A percentile compares a stretch with the other conserved stretches of the same genome.
These are phyloP conservation scores for Creontiades dilutus DNA, from an alignment of 2,888 invertebrate genomes.

Conservation along the genomic window DNA sequence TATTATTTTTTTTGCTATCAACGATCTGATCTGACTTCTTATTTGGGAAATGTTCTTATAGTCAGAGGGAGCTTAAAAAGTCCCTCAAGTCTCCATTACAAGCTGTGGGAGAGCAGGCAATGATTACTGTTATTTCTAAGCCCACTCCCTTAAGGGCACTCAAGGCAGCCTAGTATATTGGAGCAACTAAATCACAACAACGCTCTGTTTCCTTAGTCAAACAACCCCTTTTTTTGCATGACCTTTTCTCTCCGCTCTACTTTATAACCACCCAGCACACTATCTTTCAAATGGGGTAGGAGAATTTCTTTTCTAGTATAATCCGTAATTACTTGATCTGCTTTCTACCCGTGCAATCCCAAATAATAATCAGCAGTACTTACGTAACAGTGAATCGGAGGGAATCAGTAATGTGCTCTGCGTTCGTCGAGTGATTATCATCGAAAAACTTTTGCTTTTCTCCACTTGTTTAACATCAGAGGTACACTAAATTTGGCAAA, in stretches of 20 bases:
- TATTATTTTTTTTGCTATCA: too few species aligned
- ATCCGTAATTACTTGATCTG: too few species aligned
- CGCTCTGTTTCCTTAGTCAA: slow-evolving; percentile 50
- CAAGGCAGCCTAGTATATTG: slow-evolving; percentile 37
- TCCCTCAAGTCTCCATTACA: slow-evolving; percentile 33
- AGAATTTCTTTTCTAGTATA: too few species aligned
- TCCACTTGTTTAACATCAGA: too few species aligned
- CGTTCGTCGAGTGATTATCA: too few species aligned
- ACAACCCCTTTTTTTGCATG: slow-evolving; percentile 11
- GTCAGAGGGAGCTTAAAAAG: slow-evolving; percentile 2
- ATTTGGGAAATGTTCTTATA: neutral
- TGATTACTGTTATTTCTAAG: slow-evolving; percentile 54
- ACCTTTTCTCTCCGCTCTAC: neutral
- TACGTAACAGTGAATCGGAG: too few species aligned
- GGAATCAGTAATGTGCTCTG: too few species aligned
- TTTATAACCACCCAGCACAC: neutral
- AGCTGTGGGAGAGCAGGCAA: slow-evolving; percentile 36
- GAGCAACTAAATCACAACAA: slow-evolving; percentile 52
- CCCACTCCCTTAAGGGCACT: slow-evolving; percentile 48
- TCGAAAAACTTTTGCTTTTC: too few species aligned
- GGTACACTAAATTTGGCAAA: too few species aligned
- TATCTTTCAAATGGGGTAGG: neutral
- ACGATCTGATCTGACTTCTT: neutral
- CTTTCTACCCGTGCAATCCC: too few species aligned
- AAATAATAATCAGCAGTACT: too few species aligned